Base-by-base conservation (phyloP, 2,888 invertebrate genomes). In the Celastrina argiolus region DNA sequence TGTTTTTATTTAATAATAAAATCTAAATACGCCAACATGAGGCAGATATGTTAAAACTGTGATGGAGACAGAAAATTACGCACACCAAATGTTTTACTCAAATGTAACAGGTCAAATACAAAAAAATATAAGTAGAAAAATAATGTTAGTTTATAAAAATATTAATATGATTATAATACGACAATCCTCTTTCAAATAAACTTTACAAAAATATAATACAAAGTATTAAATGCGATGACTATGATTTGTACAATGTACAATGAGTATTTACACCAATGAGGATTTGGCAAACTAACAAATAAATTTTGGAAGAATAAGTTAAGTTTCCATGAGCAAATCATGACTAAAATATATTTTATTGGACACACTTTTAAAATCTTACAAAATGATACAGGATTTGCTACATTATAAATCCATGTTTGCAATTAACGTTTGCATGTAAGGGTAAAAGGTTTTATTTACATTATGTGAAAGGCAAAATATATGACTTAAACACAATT, bases 171-270 rank as follows among this genome's bases (percentile, higher is more conserved):
- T 58, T 58, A 58, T 16, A 59, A 61, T 61, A 61, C 61, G 61
- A 39, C 28, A 65, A n/a, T 56, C n/a, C 36, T 51, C 26, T 18
- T 65, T 41, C 22, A 28, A 65, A 56, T 31, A 28, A 41, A 65
- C 56, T 58, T 34, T 65, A 65, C 18, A 65, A 65, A 65, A 65
- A 65, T 65, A 65, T 65, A 58, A 65, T 58, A 65, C 65, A 56
- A 65, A 16, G 18, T 63, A 14, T 51, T 64, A 64, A 65, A 65
- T 65, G 65, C 65, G 56, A 26, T 28, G 28, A 41, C 51, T 22
- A 51, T 58, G 58, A 42, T 65, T 65, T 65, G 41, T 58, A 65
- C 65, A 65, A 42, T 65, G 65, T 18, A 63, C 42, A 34, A 22
- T 34, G 31, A 34, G 22, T 56, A 64, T 56, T 34, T 56, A 64